Evolutionary conservation across 1,140 invertebrate species (phyloP).

Genomic region (Drosophila saltans): DNA sequence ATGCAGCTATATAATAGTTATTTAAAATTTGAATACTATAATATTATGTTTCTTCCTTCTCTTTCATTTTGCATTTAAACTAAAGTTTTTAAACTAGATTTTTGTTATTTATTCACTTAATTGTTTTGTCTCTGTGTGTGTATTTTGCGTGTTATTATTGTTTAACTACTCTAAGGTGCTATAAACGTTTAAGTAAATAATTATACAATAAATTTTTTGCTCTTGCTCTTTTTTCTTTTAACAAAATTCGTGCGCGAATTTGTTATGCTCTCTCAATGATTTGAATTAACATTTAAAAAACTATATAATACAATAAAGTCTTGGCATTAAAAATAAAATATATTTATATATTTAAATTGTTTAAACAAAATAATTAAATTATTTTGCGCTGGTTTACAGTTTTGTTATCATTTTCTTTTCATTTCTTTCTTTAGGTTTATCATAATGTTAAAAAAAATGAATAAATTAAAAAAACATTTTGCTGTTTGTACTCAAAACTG

Average conservation of each 20-base stretch:
- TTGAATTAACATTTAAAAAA: slow-evolving; percentile 51
- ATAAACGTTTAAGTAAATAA: slow-evolving; percentile 68
- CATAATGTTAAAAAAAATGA: slow-evolving; percentile 39
- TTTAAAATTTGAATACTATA: slow-evolving; percentile 81
- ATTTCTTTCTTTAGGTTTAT: slow-evolving; percentile 33
- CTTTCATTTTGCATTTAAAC: slow-evolving; percentile 60
- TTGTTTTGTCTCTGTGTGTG: not conserved
- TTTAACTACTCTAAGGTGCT: slow-evolving; percentile 66
- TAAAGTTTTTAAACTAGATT: slow-evolving; percentile 71
- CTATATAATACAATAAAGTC: slow-evolving; percentile 80
- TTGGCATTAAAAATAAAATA: slow-evolving; percentile 60
- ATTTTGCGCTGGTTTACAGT: slow-evolving; percentile 80
- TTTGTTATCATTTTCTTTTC: slow-evolving; percentile 36
- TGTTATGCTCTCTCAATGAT: slow-evolving; percentile 45
- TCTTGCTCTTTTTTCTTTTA: slow-evolving; percentile 11
- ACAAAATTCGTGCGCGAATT: slow-evolving; percentile 61
- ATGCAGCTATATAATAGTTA: slow-evolving; percentile 78
- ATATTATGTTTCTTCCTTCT: slow-evolving; percentile 55
- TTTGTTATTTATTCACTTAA: slow-evolving; percentile 54
- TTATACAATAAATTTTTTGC: slow-evolving; percentile 50
- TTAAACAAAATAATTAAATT: slow-evolving; percentile 82
- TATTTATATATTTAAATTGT: slow-evolving; percentile 50
- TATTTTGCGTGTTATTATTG: slow-evolving; percentile 48
- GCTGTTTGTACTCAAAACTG: slow-evolving; percentile 71
- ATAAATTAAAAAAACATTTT: slow-evolving; percentile 63